Conservation (phyloP, 1,140 invertebrate genomes). For the Pseudoatta argentina region DNA sequence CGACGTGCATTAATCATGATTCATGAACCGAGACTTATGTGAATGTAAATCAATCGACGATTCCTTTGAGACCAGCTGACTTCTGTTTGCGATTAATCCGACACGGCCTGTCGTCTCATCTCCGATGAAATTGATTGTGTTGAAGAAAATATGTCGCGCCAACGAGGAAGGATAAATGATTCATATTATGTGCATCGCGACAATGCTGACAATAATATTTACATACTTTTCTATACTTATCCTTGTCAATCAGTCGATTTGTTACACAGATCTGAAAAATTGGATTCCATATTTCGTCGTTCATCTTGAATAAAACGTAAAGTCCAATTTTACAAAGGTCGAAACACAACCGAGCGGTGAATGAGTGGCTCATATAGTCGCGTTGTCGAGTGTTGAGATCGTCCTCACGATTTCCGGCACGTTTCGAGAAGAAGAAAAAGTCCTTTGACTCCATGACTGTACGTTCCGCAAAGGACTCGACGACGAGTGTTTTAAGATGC, state of each 20-base stretch:
- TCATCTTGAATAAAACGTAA: not conserved
- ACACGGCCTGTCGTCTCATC: not conserved
- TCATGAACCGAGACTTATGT: slow-evolving; percentile 7
- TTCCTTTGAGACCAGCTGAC: not conserved
- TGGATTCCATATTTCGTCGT: not conserved
- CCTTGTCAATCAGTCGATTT: not conserved
- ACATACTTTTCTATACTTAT: not conserved
- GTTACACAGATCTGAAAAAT: not conserved
- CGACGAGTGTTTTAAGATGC: not conserved
- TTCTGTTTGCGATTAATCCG: slow-evolving; percentile 7
- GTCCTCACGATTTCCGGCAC: not conserved
- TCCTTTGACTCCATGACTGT: not conserved
- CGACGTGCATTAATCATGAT: slow-evolving; percentile 34
- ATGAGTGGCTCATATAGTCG: slow-evolving; percentile 5
- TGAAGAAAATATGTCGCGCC: slow-evolving; percentile 1
- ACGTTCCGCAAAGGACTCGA: not conserved
- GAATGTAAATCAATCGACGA: slow-evolving; percentile 13
- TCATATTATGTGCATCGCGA: not conserved
- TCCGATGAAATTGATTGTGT: not conserved
- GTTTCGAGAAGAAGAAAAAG: not conserved
- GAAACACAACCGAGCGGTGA: slow-evolving; percentile 12
- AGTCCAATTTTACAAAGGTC: not conserved
- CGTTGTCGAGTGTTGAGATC: slow-evolving; percentile 1
- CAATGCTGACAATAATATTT: slow-evolving; percentile 1
- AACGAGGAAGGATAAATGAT: not conserved